Conservation (phyloP, 2,797 vertebrate genomes). For the Clarias fuscus region DNA sequence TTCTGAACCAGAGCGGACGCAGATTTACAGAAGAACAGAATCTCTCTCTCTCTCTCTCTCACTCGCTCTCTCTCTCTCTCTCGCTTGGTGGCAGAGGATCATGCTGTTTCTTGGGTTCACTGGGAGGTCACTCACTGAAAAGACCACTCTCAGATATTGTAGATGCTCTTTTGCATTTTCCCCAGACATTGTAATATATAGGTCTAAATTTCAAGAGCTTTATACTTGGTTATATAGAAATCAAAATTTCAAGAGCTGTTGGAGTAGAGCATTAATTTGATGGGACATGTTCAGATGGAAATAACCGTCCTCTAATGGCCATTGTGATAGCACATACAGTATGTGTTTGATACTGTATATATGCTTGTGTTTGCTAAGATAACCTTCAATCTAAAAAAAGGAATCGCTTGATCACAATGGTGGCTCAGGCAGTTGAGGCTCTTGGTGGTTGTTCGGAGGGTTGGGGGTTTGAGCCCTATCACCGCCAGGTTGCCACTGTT, state of each 20-base stretch:
- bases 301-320: not conserved
- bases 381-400: not conserved
- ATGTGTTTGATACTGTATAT: not conserved
- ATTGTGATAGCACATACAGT: not conserved
- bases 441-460: too few relatives aligned
- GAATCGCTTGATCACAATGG: too few relatives aligned
- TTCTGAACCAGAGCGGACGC: slow-evolving; percentile 25
- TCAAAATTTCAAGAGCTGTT: not conserved
- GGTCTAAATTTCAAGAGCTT: slow-evolving; percentile 30
- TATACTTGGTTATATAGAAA: too few relatives aligned
- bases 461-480: too few relatives aligned
- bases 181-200: slow-evolving; percentile 37
- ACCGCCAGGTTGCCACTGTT: too few relatives aligned
- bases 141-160: slow-evolving; percentile 44
- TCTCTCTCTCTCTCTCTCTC: not conserved
- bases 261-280: not conserved
- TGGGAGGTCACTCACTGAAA: slow-evolving; percentile 49
- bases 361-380: not conserved
- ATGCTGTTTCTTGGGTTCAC: slow-evolving; percentile 37
- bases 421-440: too few relatives aligned
- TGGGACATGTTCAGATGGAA: slow-evolving; percentile 4
- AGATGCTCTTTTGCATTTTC: slow-evolving; percentile 17
- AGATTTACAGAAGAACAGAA: slow-evolving; percentile 16
- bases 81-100: not conserved
- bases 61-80: not conserved